A percentile compares a stretch with the other conserved stretches of the same genome.
These are phyloP conservation scores for Agrochola lychnidis DNA, from an alignment of 2,888 invertebrate genomes.

Conservation along the genomic window DNA sequence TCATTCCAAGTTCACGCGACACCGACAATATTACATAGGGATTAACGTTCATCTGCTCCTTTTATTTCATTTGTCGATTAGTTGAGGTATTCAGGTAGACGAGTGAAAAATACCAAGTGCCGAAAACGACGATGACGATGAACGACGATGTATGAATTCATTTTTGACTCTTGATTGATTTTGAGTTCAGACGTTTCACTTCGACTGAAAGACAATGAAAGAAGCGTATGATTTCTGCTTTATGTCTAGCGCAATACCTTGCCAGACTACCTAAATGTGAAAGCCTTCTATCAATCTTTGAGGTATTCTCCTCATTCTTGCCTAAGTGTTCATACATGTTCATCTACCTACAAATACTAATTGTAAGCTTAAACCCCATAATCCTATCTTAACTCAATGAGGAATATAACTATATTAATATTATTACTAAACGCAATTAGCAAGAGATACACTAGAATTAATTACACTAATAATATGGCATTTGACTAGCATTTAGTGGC, in stretches of 20 bases:
- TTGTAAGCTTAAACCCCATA: slow-evolving; percentile 7
- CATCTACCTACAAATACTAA: slow-evolving; percentile 7
- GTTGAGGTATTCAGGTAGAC: neutral
- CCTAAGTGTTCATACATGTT: neutral
- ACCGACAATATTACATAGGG: neutral
- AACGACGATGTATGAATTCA: neutral
- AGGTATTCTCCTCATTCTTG: neutral
- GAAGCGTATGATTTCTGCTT: neutral
- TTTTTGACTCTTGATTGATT: neutral
- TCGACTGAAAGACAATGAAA: neutral
- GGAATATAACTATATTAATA: slow-evolving; percentile 13
- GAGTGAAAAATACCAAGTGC: neutral
- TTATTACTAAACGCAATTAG: slow-evolving; percentile 19
- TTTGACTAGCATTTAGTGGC: slow-evolving; percentile 19
- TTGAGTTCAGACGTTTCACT: neutral
- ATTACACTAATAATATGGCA: slow-evolving; percentile 18
- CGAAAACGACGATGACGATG: neutral
- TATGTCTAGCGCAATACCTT: too few relatives aligned
- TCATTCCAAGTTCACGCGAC: neutral
- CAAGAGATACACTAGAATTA: slow-evolving; percentile 6
- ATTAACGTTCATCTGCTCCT: neutral
- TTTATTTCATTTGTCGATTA: neutral
- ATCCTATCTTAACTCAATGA: neutral
- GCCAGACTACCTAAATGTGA: neutral
- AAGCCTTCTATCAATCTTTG: neutral